These are phyloP conservation scores for Phengaris arion DNA, from an alignment of 2,888 invertebrate genomes.

Conservation along the genomic window DNA sequence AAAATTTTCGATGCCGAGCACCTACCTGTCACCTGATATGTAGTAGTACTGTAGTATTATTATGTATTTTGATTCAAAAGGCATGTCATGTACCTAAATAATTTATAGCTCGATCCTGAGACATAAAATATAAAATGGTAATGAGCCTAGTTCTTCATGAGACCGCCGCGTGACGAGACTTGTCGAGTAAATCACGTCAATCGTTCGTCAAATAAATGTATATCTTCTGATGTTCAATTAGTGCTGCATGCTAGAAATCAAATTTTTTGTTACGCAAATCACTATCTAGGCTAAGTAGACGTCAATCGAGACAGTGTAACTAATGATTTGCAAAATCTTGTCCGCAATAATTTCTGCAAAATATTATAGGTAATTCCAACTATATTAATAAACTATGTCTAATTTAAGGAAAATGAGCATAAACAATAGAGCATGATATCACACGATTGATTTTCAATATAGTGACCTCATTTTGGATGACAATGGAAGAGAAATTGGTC, in stretches of 20 bases:
- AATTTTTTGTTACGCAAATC: not conserved
- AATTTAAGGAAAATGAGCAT: not conserved
- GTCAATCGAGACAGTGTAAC: not conserved
- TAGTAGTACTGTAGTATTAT: too few relatives aligned
- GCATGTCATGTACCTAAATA: not conserved
- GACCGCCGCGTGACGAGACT: not conserved
- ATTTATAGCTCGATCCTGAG: constrained; percentile 12
- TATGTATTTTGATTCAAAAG: constrained; percentile 5
- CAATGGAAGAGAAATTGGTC: constrained; percentile 42
- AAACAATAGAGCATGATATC: constrained; percentile 42
- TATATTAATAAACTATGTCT: not conserved
- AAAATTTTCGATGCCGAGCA: not conserved
- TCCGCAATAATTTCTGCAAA: not conserved
- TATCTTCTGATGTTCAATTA: too few relatives aligned
- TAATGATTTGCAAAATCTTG: not conserved
- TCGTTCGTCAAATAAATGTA: not conserved
- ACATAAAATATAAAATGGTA: constrained; percentile 10
- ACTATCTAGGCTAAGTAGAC: not conserved
- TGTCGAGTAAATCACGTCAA: constrained; percentile 11
- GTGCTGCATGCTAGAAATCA: not conserved
- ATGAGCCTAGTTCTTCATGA: constrained; percentile 1
- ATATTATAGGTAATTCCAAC: not conserved
- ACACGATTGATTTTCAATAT: constrained; percentile 43
- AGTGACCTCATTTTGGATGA: constrained; percentile 44
- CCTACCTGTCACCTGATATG: not conserved